Evolutionary conservation across 2,888 invertebrate species (phyloP), one percentile per base, ranked within the genome.

Genomic region (Phyllotreta cruciferae): DNA sequence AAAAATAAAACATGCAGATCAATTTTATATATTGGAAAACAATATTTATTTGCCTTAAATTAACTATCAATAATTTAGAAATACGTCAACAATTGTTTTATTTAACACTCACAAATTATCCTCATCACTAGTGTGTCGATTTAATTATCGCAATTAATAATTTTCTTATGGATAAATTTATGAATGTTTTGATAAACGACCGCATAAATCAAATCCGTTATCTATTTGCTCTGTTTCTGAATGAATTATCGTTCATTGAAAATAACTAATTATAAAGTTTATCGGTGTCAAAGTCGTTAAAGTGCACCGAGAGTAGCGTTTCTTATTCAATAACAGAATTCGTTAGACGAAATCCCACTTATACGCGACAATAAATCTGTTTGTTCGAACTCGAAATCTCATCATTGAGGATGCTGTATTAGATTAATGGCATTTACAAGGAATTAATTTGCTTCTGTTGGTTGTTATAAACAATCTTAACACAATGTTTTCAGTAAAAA

Each of bases 171-270:
- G 34, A 53, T 53, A 53, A 53, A 38, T 38, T 52, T 37, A 52
- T 52, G 37, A 37, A 11, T 52, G 39, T 39, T 53, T 53, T 39
- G 53, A 53, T 53, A 38, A 53, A 53, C 24, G 14, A 38, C 39
- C 38, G 8, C 39, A 54, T 54, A 54, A 54, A 54, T 54, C 54
- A 54, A 24, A 34, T 54, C 34, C 10, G 7, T 54, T 54, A 54
- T 54, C 54, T 39, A 6, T 39, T 41, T 54, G 42, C 24, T 41
- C 39, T 13, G 54, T 42, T 54, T 41, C 24, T 54, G 41, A 54
- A 54, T 54, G 54, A 54, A 54, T 54, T 41, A 54, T 54, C 24
- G 9, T 54, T 54, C 54, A 54, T 54, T 54, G 42, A 54, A 42
- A 34, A 39, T 53, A 53, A 53, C 34, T 34, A 54, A 54, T 54